phyloP scores from a whole-genome alignment of 2,113 vertebrate species.

The Chitala chitala region DNA sequence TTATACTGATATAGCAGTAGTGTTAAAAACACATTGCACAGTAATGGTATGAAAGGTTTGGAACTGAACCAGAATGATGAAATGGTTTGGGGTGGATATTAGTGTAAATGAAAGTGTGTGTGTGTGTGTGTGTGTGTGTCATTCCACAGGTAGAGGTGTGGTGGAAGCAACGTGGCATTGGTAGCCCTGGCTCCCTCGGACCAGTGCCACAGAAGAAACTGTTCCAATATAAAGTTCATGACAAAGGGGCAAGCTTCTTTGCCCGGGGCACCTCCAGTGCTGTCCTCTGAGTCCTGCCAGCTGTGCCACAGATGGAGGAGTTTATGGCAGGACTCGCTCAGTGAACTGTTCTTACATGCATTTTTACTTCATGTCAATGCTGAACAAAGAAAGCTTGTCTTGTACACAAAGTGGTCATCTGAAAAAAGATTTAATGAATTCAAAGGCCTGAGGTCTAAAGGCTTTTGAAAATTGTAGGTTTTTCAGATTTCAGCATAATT shows the following conservation, averaged over 20 bases:
- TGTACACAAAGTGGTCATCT: too few relatives aligned
- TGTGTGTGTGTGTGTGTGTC: neutral
- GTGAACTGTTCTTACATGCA: too few relatives aligned
- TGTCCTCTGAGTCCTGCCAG: constrained; percentile 62
- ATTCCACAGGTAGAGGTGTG: constrained; percentile 73
- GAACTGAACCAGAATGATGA: too few relatives aligned
- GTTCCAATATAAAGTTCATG: constrained; percentile 91
- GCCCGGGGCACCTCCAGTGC: constrained; percentile 80
- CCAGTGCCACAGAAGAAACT: constrained; percentile 47
- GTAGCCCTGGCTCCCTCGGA: neutral
- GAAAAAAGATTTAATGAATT: neutral
- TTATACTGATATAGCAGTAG: too few relatives aligned
- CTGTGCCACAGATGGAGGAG: neutral
- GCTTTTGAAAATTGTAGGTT: neutral
- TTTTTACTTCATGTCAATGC: too few relatives aligned
- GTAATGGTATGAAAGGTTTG: neutral
- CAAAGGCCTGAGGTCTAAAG: neutral
- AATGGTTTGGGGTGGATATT: neutral
- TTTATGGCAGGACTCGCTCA: too few relatives aligned
- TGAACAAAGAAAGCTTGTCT: too few relatives aligned
- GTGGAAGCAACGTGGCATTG: constrained; percentile 46
- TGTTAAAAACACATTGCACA: too few relatives aligned
- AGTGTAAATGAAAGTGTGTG: neutral
- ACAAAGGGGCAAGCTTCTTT: constrained; percentile 82
- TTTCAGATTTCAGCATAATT: too few relatives aligned